Base-by-base conservation (phyloP, 2,888 invertebrate genomes). In the Polyommatus iphigenia region DNA sequence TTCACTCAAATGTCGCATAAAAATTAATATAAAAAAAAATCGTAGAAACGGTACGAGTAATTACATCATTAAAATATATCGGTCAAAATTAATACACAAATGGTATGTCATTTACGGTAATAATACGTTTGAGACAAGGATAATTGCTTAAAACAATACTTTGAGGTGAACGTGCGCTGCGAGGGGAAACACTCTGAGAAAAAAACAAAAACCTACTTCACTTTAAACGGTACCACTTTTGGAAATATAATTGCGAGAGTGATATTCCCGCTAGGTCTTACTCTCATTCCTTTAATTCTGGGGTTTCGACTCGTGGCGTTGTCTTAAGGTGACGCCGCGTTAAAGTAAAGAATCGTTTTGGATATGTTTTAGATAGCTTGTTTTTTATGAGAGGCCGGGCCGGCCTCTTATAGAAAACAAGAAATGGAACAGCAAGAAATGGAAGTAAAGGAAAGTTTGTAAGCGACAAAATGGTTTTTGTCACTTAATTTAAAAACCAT, bases 141-240 rank as follows among this genome's bases (percentile, higher is more conserved):
- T 80, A 80, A 82, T 82, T 82, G 79, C 76, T 78, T 80, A 79
- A 80, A 80, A 82, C 81, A 82, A 82, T 82, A 79, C 80, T 15
- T 41, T 59, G 54, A 71, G 50, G 71, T 78, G 76, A 76, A 75
- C 62, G 75, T 79, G n/a, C 24, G 73, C 67, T 67, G 5, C 29
- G 72, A 36, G 75, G 29, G 29, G 6, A 3, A 32, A 54, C 18
- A 24, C 36, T 57, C 71, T 57, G 41, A 72, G 71, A 77, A 77
- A 77, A 71, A 36, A 57, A 59, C 24, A 24, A 32, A 71, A 77
- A 57, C 59, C 71, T 41, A 72, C 72, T 57, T 54, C 10, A 46
- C 46, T 20, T 41, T 73, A 73, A 73, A 20, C 41, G 41, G 72
- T 24, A 13, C 75, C 50, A 18, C 32, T 50, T 75, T 54, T n/a